Base-by-base conservation (phyloP, 2,113 vertebrate species). In the Cyprinodon tularosa region DNA sequence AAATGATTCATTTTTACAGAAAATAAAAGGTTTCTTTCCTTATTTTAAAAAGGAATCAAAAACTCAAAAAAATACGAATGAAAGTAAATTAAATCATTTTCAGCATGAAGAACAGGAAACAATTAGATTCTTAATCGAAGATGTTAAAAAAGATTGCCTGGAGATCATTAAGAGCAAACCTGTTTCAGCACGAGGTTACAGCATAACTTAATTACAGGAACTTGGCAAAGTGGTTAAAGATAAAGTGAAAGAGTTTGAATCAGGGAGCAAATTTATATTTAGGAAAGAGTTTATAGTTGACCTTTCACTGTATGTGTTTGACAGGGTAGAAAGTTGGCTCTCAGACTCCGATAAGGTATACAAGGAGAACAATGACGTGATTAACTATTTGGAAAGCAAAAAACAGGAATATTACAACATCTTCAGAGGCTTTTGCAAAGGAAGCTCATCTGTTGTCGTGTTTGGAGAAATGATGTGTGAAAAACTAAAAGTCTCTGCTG, bases 401-500 rank as follows among this genome's bases (percentile, higher is more conserved):
- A 92, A 88, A 87, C 59, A 53, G 2, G 85, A 94, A 11, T 95
- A 92, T 59, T 91, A 89, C 44, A 90, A 10, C 4, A 81, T 78
- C 38, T 96, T 94, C 80, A 86, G 71, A 62, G 91, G 14, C 4
- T 92, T 86, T 44, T 94, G 83, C 48, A 80, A 84, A 88, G 95
- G 80, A 53, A 92, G 82, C 61, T 87, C 88, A 20, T 94, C 91
- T 0, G 42, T 92, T 63, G 89, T 84, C 67, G 80, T 83, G 0
- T 91, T 95, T 78, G 88, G 79, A 47, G 74, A 80, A 22, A 77
- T 94, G 22, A 80, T 96, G 22, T 92, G 94, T 78, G 74, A 77
- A 0, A 95, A 94, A 80, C 77, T 96, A 37, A 86, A 59, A n/a
- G 37, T 63, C 37, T 92, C 93, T 1, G 67, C 80, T 39, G 0